Evolutionary conservation across 2,888 invertebrate species (phyloP).

Genomic region (Gerris lacustris): DNA sequence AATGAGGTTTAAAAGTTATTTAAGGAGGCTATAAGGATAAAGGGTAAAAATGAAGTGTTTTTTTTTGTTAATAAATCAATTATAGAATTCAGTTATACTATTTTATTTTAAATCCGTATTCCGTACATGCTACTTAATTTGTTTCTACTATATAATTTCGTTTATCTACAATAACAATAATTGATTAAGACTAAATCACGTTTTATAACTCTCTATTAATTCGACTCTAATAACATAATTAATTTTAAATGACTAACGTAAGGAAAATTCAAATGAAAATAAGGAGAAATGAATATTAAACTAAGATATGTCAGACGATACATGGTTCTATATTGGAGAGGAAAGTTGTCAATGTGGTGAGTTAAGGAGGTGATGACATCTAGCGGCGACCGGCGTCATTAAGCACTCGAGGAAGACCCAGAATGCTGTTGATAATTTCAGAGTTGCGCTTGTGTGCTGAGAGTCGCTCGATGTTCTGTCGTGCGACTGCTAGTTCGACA

Average conservation of each 20-base stretch:
- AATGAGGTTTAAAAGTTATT: too few species aligned
- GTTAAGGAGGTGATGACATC: not conserved
- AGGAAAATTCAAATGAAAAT: slow-evolving; percentile 5
- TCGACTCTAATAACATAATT: too few species aligned
- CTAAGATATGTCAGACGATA: not conserved
- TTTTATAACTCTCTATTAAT: too few species aligned
- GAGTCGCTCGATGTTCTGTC: not conserved
- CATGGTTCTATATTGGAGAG: not conserved
- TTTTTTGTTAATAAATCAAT: too few species aligned
- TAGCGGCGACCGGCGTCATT: slow-evolving; percentile 49
- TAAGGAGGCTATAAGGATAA: too few species aligned
- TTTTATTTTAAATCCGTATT: too few species aligned
- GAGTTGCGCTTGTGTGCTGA: slow-evolving; percentile 50
- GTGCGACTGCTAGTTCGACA: not conserved
- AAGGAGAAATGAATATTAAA: not conserved
- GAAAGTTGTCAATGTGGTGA: not conserved
- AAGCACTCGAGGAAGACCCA: slow-evolving; percentile 62
- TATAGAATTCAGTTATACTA: too few species aligned
- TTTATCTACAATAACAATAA: too few species aligned
- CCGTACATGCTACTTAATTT: too few species aligned
- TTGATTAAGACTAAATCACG: too few species aligned
- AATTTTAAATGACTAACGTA: not conserved
- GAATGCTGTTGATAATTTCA: slow-evolving; percentile 59
- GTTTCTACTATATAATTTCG: too few species aligned
- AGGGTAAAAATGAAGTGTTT: too few species aligned